A percentile compares a stretch with the other conserved stretches of the same genome.
Conservation (phyloP, 2,888 invertebrate species). For the Calameuta idolon region DNA sequence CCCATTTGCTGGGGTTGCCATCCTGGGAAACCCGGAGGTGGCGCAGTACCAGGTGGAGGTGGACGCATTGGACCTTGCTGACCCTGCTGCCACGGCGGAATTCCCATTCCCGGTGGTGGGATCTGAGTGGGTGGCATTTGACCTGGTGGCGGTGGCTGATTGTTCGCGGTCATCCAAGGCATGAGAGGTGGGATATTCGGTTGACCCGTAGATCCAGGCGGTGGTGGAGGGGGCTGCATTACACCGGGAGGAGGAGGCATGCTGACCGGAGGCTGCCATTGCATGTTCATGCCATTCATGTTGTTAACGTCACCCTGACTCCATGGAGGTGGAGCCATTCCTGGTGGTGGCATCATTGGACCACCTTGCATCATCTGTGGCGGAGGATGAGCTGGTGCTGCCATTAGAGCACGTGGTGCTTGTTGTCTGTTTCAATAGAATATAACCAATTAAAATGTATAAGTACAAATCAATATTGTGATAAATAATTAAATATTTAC, state of each 20-base stretch:
- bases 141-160: conserved; percentile 64
- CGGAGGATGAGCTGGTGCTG: conserved; percentile 70
- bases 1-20: conserved; percentile 59
- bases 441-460: neutral
- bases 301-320: conserved; percentile 58
- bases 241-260: conserved; percentile 69
- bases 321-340: conserved; percentile 70
- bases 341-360: conserved; percentile 69
- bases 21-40: conserved; percentile 50
- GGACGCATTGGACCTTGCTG: conserved; percentile 56
- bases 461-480: neutral
- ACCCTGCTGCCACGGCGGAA: conserved; percentile 60
- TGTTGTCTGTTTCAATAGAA: conserved; percentile 62
- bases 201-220: conserved; percentile 69
- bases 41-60: conserved; percentile 38
- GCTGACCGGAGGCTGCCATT: conserved; percentile 69
- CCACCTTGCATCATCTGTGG: conserved; percentile 66
- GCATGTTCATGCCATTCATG: conserved; percentile 61
- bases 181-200: conserved; percentile 69
- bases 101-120: conserved; percentile 63
- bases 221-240: conserved; percentile 69
- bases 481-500: conserved; percentile 30
- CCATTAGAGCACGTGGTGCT: conserved; percentile 77
- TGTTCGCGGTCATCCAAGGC: conserved; percentile 71
- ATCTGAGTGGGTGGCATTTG: conserved; percentile 58